Percentiles rank a stretch among this genome's conserved stretches.
phyloP scores from a whole-genome alignment of 2,797 vertebrate genomes.

The Acanthis flammea region DNA sequence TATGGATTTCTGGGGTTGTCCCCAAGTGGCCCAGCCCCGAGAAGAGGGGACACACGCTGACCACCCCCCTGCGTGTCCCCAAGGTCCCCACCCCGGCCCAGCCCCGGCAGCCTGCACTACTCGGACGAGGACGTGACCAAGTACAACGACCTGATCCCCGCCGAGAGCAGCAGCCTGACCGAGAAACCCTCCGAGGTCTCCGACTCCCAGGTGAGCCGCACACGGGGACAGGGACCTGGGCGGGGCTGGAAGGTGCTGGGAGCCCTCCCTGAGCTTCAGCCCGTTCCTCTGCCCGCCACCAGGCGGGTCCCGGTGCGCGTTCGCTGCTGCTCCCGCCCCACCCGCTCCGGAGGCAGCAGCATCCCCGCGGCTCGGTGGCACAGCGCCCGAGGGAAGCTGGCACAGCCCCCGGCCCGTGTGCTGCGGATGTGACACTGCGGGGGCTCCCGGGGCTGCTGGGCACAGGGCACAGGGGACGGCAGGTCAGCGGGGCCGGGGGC shows the following conservation, averaged over 20 bases:
- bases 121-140: slow-evolving; percentile 97
- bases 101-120: slow-evolving; percentile 94
- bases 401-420: not conserved
- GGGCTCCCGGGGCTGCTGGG: not conserved
- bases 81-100: slow-evolving; percentile 93
- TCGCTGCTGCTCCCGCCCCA: not conserved
- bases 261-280: not conserved
- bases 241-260: not conserved
- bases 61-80: not conserved
- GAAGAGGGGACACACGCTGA: not conserved
- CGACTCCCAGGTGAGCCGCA: slow-evolving; percentile 87
- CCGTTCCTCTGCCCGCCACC: not conserved
- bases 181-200: slow-evolving; percentile 96
- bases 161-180: slow-evolving; percentile 95
- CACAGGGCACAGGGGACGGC: not conserved
- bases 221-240: fast-evolving
- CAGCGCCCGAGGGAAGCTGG: not conserved
- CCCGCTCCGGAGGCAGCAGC: not conserved
- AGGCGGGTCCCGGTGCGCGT: not conserved
- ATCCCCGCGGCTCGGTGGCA: fast-evolving
- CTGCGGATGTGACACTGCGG: not conserved
- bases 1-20: fast-evolving
- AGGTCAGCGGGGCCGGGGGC: not conserved
- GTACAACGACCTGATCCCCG: slow-evolving; percentile 94
- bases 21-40: fast-evolving